Base-by-base conservation (phyloP, 2,113 vertebrate species). In the Paradoxurus hermaphroditus region DNA sequence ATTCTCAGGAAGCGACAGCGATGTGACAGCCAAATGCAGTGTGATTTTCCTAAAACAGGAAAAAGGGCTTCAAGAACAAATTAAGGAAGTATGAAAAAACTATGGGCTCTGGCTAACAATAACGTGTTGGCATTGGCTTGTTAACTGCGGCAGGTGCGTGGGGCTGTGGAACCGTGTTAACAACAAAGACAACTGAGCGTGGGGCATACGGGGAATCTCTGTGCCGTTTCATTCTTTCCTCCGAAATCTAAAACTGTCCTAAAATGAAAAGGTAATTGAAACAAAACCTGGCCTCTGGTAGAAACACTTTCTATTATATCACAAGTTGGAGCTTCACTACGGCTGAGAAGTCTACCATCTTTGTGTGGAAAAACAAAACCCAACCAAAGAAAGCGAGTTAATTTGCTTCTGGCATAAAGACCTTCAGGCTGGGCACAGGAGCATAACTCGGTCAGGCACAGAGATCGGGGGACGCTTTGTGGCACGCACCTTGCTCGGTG, bases 401-500 rank as follows among this genome's bases (percentile, higher is more conserved):
- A 23, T 65, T 65, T 82, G 1, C 16, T 4, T 46, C 36, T 3
- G 6, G 13, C 4, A 12, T 73, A 21, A 75, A 34, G n/a, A 44
- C 2, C 51, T 41, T 6, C 6, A 0, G 1, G 0, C 10, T 6
- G 29, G 31, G 23, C 27, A 7, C 15, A 36, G 19, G 7, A 25
- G 19, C 5, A 2, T 3, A 13, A 7, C 21, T 12, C 4, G 0
- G 0, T 15, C 41, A 5, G 23, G 79, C 12, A 46, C 4, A 7
- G 49, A 34, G 16, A 78, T 18, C 16, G 3, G 10, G 13, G 29
- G 78, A 16, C 11, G n/a, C 15, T 31, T 18, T 3, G 15, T 4
- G 7, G 27, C 7, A 4, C 0, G 4, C 10, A 2, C 0, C 21
- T 53, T 67, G 29, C 19, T 13, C 53, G 4, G 11, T 4, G 4